A percentile compares a stretch with the other conserved stretches of the same genome.
These are phyloP conservation scores for Miopithecus talapoin DNA, from an alignment of 2,797 vertebrate species.

Conservation along the genomic window DNA sequence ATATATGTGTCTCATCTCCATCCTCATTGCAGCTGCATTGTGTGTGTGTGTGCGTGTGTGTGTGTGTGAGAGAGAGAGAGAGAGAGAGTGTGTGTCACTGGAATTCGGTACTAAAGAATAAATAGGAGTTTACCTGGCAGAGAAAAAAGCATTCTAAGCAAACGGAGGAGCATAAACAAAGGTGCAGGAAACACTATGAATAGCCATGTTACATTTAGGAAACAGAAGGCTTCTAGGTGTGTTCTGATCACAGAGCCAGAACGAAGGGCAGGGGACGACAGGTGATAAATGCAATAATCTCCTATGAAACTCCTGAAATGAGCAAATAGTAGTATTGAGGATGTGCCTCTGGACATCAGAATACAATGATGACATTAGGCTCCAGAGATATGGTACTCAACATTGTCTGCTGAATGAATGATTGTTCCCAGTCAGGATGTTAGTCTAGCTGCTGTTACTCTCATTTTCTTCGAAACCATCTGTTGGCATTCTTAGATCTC, in stretches of 20 bases:
- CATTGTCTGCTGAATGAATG: neutral
- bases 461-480: neutral
- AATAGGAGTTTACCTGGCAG: neutral
- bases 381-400: neutral
- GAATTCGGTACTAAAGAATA: slow-evolving; percentile 18
- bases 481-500: neutral
- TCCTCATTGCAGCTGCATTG: neutral
- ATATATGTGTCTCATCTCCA: neutral
- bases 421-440: neutral
- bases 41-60: neutral
- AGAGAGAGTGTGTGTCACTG: neutral
- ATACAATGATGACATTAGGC: neutral
- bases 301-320: neutral
- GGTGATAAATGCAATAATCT: neutral
- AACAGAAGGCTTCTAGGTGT: neutral
- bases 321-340: neutral
- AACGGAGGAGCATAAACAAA: neutral
- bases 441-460: neutral
- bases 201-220: neutral
- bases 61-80: neutral
- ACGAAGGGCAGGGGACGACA: neutral
- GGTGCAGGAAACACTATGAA: neutral
- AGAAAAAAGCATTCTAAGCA: slow-evolving; percentile 19
- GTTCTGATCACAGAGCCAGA: neutral
- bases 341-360: neutral